Percentiles rank a stretch among this genome's conserved stretches.
Evolutionary conservation across 2,888 invertebrate species (phyloP).

Genomic region (Eristalis intricaria): DNA sequence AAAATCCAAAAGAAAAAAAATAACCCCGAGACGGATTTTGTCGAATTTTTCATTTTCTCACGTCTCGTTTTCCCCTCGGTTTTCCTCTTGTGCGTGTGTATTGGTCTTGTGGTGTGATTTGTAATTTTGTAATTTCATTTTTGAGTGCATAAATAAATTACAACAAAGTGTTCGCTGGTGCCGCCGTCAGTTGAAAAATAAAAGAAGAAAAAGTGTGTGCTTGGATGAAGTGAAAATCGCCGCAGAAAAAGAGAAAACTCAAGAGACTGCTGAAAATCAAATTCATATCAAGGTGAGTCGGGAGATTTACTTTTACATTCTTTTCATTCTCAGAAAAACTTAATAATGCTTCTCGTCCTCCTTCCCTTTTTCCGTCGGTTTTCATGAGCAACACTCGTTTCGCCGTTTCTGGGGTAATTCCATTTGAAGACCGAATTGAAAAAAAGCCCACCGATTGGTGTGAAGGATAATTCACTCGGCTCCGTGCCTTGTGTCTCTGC

Average conservation of each 20-base stretch:
- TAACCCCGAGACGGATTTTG: conserved; percentile 12
- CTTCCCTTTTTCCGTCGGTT: not conserved
- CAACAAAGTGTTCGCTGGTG: not conserved
- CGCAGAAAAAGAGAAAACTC: not conserved
- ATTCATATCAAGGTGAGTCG: conserved; percentile 65
- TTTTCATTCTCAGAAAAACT: conserved; percentile 3
- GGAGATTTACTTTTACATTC: not conserved
- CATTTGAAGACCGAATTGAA: conserved; percentile 24
- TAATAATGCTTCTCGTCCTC: conserved; percentile 1
- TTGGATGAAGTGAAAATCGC: conserved; percentile 6
- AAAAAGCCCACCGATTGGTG: conserved; percentile 34
- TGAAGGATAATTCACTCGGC: conserved; percentile 65
- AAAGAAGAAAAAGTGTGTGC: not conserved
- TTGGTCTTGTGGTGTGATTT: not conserved
- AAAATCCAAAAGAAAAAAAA: conserved; percentile 14
- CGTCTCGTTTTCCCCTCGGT: not conserved
- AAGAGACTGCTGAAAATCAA: conserved; percentile 39
- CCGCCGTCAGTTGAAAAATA: not conserved
- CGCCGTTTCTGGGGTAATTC: conserved; percentile 58
- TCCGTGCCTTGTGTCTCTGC: not conserved
- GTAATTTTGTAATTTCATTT: not conserved
- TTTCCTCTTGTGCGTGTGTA: conserved; percentile 5
- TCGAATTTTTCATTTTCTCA: not conserved
- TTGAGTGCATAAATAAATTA: conserved; percentile 1
- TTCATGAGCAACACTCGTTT: not conserved